These are phyloP conservation scores for Lumbricus terrestris DNA, from an alignment of 2,888 invertebrate species.

Conservation along the genomic window DNA sequence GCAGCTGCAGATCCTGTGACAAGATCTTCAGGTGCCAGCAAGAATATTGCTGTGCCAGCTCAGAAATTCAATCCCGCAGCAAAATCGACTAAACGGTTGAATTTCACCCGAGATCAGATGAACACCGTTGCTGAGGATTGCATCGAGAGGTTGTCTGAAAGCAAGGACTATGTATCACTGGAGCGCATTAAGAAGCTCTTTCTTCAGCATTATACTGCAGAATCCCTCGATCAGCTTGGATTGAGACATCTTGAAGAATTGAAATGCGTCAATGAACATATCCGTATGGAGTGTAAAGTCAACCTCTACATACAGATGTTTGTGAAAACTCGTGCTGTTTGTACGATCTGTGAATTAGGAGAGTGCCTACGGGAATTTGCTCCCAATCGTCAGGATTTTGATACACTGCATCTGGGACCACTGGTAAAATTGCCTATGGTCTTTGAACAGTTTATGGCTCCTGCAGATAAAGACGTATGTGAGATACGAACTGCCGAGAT, in stretches of 20 bases:
- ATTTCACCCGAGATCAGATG: slow-evolving; percentile 40
- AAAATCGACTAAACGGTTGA: not conserved
- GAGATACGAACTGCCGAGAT: slow-evolving; percentile 51
- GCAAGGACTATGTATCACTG: slow-evolving; percentile 47
- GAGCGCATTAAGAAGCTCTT: slow-evolving; percentile 48
- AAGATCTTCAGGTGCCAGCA: not conserved
- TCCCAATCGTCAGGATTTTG: slow-evolving; percentile 43
- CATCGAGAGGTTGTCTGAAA: slow-evolving; percentile 49
- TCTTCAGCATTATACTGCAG: slow-evolving; percentile 36
- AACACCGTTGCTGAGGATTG: slow-evolving; percentile 49
- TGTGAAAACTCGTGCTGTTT: slow-evolving; percentile 47
- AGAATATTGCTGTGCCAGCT: not conserved
- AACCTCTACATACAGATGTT: slow-evolving; percentile 51
- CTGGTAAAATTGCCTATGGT: slow-evolving; percentile 50
- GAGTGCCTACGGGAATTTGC: slow-evolving; percentile 46
- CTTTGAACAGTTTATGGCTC: slow-evolving; percentile 47
- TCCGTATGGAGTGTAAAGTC: slow-evolving; percentile 42
- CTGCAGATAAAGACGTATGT: slow-evolving; percentile 48
- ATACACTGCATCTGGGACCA: slow-evolving; percentile 49
- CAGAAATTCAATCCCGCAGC: not conserved
- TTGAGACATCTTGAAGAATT: slow-evolving; percentile 19
- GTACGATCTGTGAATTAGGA: slow-evolving; percentile 50
- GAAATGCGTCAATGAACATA: slow-evolving; percentile 45
- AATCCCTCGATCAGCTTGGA: slow-evolving; percentile 22
- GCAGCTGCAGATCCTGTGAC: not conserved